Percentiles rank a stretch among this genome's conserved stretches.
Conservation (phyloP, 2,113 vertebrate genomes). For the Ammodytes dubius region DNA sequence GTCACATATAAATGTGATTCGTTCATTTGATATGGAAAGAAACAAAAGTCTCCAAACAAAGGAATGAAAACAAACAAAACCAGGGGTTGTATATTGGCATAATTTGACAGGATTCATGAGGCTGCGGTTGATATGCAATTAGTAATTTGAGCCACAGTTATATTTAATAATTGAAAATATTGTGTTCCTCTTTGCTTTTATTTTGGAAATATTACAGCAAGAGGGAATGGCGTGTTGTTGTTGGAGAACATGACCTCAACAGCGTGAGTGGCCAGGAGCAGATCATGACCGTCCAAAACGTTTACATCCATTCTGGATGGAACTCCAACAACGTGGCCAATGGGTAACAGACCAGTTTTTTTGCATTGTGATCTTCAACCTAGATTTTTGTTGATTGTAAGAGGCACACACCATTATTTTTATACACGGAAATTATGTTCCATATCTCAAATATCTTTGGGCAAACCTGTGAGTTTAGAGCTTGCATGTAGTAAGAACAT, state of each 20-base stretch:
- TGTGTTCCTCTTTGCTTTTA: background rate
- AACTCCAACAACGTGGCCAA: conserved; percentile 59
- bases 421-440: background rate
- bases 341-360: conserved; percentile 73
- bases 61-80: conserved; percentile 1
- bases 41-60: background rate
- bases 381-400: background rate
- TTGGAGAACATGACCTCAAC: conserved; percentile 87
- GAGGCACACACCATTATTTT: background rate
- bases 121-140: background rate
- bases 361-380: background rate
- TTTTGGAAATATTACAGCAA: conserved; percentile 11
- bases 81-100: background rate
- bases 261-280: conserved; percentile 82
- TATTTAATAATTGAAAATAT: background rate
- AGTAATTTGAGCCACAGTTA: background rate
- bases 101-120: background rate
- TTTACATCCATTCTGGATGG: conserved; percentile 83
- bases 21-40: conserved; percentile 22
- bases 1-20: background rate
- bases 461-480: background rate
- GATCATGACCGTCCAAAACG: conserved; percentile 66
- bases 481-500: background rate
- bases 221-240: conserved; percentile 81
- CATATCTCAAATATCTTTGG: background rate